Percentiles rank a stretch among this genome's conserved stretches.
phyloP scores from a whole-genome alignment of 2,888 invertebrate genomes.

The Aspidiotus rigidus region DNA sequence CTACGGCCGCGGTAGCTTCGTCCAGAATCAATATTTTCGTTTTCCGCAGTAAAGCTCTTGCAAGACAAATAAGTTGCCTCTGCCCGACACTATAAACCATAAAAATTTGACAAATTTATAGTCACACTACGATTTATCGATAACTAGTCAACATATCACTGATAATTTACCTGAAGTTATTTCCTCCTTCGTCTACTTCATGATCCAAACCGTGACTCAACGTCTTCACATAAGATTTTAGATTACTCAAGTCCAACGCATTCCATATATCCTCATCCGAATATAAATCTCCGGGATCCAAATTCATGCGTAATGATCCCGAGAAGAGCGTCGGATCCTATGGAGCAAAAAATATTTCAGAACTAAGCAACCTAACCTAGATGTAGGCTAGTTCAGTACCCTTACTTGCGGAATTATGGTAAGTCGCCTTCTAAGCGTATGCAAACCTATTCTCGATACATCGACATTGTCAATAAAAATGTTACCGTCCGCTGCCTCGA shows the following conservation, averaged over 20 bases:
- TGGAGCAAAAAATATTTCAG: too few relatives aligned
- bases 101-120: background rate
- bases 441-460: constrained; percentile 71
- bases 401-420: constrained; percentile 47
- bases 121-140: background rate
- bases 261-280: constrained; percentile 79
- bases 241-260: constrained; percentile 79
- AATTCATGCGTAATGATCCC: constrained; percentile 78
- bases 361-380: too few relatives aligned
- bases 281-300: constrained; percentile 77
- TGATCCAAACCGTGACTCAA: constrained; percentile 68
- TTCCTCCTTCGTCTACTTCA: constrained; percentile 82
- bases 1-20: constrained; percentile 84
- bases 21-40: constrained; percentile 76
- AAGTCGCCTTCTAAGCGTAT: constrained; percentile 63
- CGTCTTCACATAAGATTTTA: constrained; percentile 71
- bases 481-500: constrained; percentile 70
- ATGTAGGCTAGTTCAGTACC: background rate
- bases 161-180: constrained; percentile 52
- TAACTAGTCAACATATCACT: background rate
- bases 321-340: constrained; percentile 92
- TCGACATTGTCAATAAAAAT: constrained; percentile 78
- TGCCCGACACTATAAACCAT: constrained; percentile 65
- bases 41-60: constrained; percentile 72
- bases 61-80: constrained; percentile 76